Percentiles rank a stretch among this genome's conserved stretches.
Conservation (phyloP, 1,140 invertebrate species). For the Drosophila willistoni region DNA sequence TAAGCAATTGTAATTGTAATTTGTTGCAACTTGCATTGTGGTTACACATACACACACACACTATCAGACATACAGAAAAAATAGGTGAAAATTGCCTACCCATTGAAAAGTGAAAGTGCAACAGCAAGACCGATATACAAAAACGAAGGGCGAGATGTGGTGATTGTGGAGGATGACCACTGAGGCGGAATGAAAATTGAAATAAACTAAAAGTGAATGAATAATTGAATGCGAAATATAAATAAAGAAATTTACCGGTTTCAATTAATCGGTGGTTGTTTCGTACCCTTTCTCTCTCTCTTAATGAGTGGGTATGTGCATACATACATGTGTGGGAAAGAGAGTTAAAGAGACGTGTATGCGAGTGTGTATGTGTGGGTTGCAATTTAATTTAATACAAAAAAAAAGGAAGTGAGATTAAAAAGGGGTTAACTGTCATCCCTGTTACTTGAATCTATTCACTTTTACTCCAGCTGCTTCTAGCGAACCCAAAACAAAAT, state of each 20-base stretch:
- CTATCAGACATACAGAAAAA: conserved; percentile 48
- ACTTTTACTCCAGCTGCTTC: background rate
- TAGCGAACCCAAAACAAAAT: conserved; percentile 22
- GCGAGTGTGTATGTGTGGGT: conserved; percentile 24
- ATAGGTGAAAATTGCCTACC: conserved; percentile 71
- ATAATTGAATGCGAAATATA: conserved; percentile 16
- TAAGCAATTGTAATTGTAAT: background rate
- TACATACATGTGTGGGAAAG: conserved; percentile 9
- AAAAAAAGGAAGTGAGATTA: background rate
- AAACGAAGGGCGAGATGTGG: conserved; percentile 27
- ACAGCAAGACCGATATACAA: conserved; percentile 19
- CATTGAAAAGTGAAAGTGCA: conserved; percentile 81
- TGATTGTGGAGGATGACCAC: conserved; percentile 41
- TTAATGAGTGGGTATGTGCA: conserved; percentile 9
- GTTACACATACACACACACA: conserved; percentile 15
- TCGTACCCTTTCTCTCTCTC: conserved; percentile 23
- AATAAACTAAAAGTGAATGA: conserved; percentile 13
- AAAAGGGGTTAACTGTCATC: conserved; percentile 8
- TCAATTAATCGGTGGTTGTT: conserved; percentile 64
- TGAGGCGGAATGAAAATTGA: conserved; percentile 26
- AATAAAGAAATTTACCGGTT: conserved; percentile 57
- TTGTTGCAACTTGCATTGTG: conserved; percentile 6
- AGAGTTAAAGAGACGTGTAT: conserved; percentile 4
- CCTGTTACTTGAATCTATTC: conserved; percentile 1
- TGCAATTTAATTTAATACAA: conserved; percentile 28